Percentiles rank a stretch among this genome's conserved stretches.
Evolutionary conservation across 2,888 invertebrate species (phyloP).

Genomic region (Deilephila porcellus): DNA sequence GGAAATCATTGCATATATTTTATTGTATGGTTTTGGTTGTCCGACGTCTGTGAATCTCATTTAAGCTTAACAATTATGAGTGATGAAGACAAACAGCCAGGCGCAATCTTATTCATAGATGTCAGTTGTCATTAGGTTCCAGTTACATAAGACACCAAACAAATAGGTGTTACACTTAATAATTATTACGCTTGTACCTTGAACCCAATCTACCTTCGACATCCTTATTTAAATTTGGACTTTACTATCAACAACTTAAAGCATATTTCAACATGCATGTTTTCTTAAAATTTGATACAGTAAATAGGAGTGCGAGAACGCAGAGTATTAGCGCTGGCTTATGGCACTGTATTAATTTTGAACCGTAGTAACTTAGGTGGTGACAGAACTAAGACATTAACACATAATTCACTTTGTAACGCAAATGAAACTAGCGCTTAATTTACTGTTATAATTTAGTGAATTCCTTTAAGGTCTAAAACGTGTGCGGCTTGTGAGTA

Average conservation of each 20-base stretch:
- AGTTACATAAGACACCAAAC: slow-evolving; percentile 81
- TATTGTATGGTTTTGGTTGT: neutral
- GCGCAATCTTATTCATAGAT: slow-evolving; percentile 72
- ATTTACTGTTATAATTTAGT: slow-evolving; percentile 84
- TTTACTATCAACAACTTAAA: slow-evolving; percentile 44
- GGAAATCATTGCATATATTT: too few relatives aligned
- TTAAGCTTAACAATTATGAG: neutral
- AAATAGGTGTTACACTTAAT: slow-evolving; percentile 82
- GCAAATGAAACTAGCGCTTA: slow-evolving; percentile 83
- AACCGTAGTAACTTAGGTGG: slow-evolving; percentile 84
- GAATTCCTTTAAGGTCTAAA: slow-evolving; percentile 74
- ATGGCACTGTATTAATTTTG: slow-evolving; percentile 85
- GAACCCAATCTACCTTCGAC: slow-evolving; percentile 53
- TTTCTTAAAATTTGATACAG: slow-evolving; percentile 76
- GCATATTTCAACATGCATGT: slow-evolving; percentile 45
- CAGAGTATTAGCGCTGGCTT: slow-evolving; percentile 81
- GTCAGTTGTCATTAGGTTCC: slow-evolving; percentile 80
- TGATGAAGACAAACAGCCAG: slow-evolving; percentile 30
- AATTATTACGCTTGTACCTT: slow-evolving; percentile 67
- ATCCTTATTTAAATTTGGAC: slow-evolving; percentile 37
- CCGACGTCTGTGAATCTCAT: slow-evolving; percentile 22
- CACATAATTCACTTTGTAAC: slow-evolving; percentile 83
- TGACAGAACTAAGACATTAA: slow-evolving; percentile 85
- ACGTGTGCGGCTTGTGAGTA: slow-evolving; percentile 26
- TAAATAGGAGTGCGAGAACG: slow-evolving; percentile 73